phyloP scores from a whole-genome alignment of 2,888 invertebrate species.

The Tetragonisca angustula region DNA sequence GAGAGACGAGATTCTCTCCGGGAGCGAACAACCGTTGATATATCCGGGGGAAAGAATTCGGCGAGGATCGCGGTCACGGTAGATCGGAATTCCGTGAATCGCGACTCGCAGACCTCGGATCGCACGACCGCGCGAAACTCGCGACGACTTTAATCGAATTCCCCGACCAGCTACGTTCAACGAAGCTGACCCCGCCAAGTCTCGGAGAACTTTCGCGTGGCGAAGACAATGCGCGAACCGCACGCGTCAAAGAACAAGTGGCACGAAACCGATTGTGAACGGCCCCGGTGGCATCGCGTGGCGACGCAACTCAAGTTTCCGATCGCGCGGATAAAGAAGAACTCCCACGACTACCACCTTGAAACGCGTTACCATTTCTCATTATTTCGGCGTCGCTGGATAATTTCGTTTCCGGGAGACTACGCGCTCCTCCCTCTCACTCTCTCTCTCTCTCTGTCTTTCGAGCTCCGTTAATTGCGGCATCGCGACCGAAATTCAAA shows the following conservation, averaged over 20 bases:
- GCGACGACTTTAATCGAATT: constrained; percentile 60
- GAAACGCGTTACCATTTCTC: constrained; percentile 1
- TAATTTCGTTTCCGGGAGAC: constrained; percentile 6
- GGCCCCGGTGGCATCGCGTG: not conserved
- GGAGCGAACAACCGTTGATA: too few species aligned
- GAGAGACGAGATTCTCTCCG: not conserved
- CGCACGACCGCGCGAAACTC: constrained; percentile 9
- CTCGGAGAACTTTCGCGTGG: constrained; percentile 32
- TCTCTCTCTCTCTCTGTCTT: not conserved
- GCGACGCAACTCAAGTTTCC: constrained; percentile 14
- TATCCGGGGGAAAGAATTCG: not conserved
- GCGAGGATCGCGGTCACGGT: constrained; percentile 7
- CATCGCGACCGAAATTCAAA: constrained; percentile 5
- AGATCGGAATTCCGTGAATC: constrained; percentile 24
- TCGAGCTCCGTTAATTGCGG: constrained; percentile 1
- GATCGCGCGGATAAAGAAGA: constrained; percentile 18
- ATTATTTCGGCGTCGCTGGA: constrained; percentile 13
- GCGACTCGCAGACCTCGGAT: not conserved
- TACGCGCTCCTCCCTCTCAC: not conserved
- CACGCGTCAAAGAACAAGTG: constrained; percentile 42
- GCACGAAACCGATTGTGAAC: constrained; percentile 27
- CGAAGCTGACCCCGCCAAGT: constrained; percentile 46
- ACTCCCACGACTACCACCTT: not conserved
- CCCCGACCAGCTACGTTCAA: constrained; percentile 24
- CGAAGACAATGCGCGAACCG: constrained; percentile 51